Evolutionary conservation across 2,888 invertebrate genomes (phyloP), one percentile per base, ranked within the genome.

Genomic region (Aplocera efformata): DNA sequence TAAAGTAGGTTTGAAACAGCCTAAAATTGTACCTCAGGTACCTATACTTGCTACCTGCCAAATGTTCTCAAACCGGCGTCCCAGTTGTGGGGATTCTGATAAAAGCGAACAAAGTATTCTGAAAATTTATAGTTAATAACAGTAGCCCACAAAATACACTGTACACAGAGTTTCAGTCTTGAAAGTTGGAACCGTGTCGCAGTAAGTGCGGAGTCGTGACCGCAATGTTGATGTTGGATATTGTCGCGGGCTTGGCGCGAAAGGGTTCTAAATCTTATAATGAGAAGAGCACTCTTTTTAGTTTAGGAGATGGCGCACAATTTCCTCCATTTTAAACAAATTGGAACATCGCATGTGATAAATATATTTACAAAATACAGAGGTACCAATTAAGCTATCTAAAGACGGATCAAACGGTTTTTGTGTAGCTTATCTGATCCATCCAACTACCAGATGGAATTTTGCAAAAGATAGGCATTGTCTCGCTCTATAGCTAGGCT

Each of bases 261-360:
- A 31, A 42, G 29, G 37, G 28, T 29, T 25, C 37, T 37, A 28
- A 32, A 32, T 29, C 32, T 37, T 37, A 37, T 42, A 42, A 42
- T 33, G 37, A 36, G 32, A 21, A 32, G 36, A n/a, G 29, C 13
- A 29, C 27, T 10, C 27, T 42, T 22, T 22, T 26, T 23, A 11
- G 9, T n/a, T 9, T 27, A 25, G 10, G 25, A 37, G 37, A 10
- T 26, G 10, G 21, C 31, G 24, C 21, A 3, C 6, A 21, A 10
- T 22, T 31, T 11, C 22, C 3, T 20, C 21, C 11, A n/a, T 31
- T 7, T 5, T 22, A 22, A 22, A 6, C 6, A n/a, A 7, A 6
- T 5, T 22, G n/a, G 6, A 22, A 22, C 1, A n/a, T 1, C 1
- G 22, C 3, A 22, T 5, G 3, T 3, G 22, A 22, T n/a, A n/a